Conservation (phyloP, 2,888 invertebrate species). For the Hemicrepidius hirtus region DNA sequence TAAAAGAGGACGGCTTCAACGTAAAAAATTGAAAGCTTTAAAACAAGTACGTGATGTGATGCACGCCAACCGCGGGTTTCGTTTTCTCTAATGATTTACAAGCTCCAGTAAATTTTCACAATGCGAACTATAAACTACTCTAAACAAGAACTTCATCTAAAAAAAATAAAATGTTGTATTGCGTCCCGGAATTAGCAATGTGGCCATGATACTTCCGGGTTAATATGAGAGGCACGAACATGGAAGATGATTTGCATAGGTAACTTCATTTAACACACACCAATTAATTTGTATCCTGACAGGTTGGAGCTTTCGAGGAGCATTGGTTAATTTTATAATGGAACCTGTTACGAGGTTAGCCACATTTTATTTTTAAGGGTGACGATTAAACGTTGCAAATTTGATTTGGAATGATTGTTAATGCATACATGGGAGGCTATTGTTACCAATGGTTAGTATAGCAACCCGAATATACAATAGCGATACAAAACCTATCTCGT, state of each 20-base stretch:
- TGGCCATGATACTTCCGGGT: not conserved
- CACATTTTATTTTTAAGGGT: not conserved
- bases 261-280: not conserved
- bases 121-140: not conserved
- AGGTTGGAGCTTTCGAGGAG: not conserved
- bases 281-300: not conserved
- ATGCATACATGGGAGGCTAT: too few species aligned
- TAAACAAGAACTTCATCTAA: not conserved
- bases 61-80: not conserved
- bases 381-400: too few species aligned
- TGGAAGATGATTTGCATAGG: not conserved
- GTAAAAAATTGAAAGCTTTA: constrained; percentile 1
- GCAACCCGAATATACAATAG: too few species aligned
- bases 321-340: not conserved
- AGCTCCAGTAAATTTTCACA: not conserved
- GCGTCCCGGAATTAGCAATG: not conserved
- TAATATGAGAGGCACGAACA: not conserved
- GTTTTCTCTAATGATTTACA: constrained; percentile 3
- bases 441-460: too few species aligned
- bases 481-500: too few species aligned
- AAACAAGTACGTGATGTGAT: not conserved
- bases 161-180: not conserved
- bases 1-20: too few species aligned
- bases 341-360: not conserved
- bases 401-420: too few species aligned